Percentiles rank a stretch among this genome's conserved stretches.
Evolutionary conservation across 1,140 invertebrate genomes (phyloP).

Genomic region (Diprion similis): DNA sequence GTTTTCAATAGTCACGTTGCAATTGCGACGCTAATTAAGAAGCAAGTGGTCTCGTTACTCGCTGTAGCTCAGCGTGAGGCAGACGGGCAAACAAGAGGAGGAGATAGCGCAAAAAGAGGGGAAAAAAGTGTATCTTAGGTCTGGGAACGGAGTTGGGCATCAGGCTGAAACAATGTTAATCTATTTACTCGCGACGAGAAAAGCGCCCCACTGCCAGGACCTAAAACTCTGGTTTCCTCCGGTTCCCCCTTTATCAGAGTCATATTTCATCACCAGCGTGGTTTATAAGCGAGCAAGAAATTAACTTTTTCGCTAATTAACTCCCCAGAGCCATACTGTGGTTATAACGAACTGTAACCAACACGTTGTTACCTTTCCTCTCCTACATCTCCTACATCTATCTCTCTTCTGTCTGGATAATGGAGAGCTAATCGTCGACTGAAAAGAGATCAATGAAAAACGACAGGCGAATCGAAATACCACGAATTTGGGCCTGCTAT

Average conservation of each 20-base stretch:
- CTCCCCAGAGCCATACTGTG: slow-evolving; percentile 45
- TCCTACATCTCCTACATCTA: too few relatives aligned
- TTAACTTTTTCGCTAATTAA: slow-evolving; percentile 62
- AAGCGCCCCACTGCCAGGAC: slow-evolving; percentile 31
- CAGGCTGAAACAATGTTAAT: slow-evolving; percentile 48
- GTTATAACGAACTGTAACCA: slow-evolving; percentile 52
- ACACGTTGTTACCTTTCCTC: slow-evolving; percentile 43
- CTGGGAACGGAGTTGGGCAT: slow-evolving; percentile 36
- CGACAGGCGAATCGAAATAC: too few relatives aligned
- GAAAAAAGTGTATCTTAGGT: background rate
- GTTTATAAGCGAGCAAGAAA: slow-evolving; percentile 56
- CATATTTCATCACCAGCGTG: slow-evolving; percentile 57
- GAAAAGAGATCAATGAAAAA: too few relatives aligned
- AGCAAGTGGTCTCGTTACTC: too few relatives aligned
- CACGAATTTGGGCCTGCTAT: too few relatives aligned
- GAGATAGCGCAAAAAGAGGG: background rate
- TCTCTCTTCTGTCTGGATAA: background rate
- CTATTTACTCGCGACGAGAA: slow-evolving; percentile 43
- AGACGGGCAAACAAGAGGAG: background rate
- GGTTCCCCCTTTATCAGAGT: slow-evolving; percentile 56
- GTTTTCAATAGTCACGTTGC: too few relatives aligned
- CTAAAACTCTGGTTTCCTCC: slow-evolving; percentile 49
- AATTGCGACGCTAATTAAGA: too few relatives aligned
- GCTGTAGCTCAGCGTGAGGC: too few relatives aligned
- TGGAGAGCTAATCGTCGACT: too few relatives aligned